Percentiles rank a stretch among this genome's conserved stretches.
Conservation (phyloP, 2,888 invertebrate species). For the Archaeoteleia sp. region DNA sequence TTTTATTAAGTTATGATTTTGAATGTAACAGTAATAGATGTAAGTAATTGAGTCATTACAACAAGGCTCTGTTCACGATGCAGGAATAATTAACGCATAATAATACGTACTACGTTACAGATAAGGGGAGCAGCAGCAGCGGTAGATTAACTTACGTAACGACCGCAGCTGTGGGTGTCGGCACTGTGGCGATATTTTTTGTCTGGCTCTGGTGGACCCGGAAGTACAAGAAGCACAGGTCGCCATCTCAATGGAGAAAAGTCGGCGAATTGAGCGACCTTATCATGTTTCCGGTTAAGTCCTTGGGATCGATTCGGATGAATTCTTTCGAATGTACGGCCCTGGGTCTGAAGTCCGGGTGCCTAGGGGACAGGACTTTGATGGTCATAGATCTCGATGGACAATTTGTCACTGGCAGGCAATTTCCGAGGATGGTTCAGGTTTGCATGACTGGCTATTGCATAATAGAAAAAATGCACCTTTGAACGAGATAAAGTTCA, state of each 20-base stretch:
- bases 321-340: constrained; percentile 76
- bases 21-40: too few relatives aligned
- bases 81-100: too few relatives aligned
- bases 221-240: constrained; percentile 56
- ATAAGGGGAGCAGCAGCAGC: constrained; percentile 11
- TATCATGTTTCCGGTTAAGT: constrained; percentile 79
- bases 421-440: constrained; percentile 77
- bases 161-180: constrained; percentile 65
- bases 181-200: constrained; percentile 63
- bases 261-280: constrained; percentile 78
- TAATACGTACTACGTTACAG: too few relatives aligned
- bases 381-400: constrained; percentile 78
- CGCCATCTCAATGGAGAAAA: constrained; percentile 77
- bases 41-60: too few relatives aligned
- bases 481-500: constrained; percentile 25
- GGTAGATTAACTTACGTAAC: constrained; percentile 62
- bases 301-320: constrained; percentile 76
- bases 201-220: constrained; percentile 65
- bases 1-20: too few relatives aligned
- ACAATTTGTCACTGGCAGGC: constrained; percentile 78
- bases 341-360: constrained; percentile 77
- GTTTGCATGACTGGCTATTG: constrained; percentile 53
- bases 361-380: constrained; percentile 78
- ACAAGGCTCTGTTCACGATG: too few relatives aligned
- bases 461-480: constrained; percentile 30